Conservation (phyloP, 2,888 invertebrate genomes). For the Pandemis corylana region DNA sequence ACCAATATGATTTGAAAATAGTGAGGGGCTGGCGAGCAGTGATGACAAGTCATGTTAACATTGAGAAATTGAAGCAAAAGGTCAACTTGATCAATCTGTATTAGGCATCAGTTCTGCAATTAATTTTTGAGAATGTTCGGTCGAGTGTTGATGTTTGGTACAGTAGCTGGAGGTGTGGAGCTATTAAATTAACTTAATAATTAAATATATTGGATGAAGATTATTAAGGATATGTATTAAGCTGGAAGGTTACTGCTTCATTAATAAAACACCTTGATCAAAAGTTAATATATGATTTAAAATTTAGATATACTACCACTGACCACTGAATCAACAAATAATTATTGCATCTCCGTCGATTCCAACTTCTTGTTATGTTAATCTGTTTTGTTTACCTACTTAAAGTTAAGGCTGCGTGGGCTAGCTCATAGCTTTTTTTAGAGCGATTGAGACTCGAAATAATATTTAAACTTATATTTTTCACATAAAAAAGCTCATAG, state of each 20-base stretch:
- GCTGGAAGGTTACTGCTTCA: not conserved
- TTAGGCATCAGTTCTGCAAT: not conserved
- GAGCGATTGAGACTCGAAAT: not conserved
- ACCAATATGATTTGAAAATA: not conserved
- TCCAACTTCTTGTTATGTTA: too few species aligned
- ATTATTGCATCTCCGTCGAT: too few species aligned
- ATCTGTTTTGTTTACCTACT: too few species aligned
- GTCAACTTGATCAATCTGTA: not conserved
- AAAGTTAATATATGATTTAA: too few species aligned
- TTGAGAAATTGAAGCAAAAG: not conserved
- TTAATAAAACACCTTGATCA: not conserved
- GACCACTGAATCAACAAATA: not conserved
- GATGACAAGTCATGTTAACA: not conserved
- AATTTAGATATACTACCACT: too few species aligned
- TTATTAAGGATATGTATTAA: not conserved
- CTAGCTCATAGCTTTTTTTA: not conserved
- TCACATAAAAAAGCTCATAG: not conserved
- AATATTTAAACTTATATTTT: not conserved
- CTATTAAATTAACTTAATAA: not conserved
- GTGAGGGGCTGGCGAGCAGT: not conserved
- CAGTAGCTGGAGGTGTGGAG: not conserved
- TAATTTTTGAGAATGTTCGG: not conserved
- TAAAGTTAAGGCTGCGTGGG: not conserved
- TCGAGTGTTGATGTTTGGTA: not conserved
- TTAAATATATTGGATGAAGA: not conserved